phyloP scores from a whole-genome alignment of 1,140 invertebrate genomes.

The Pseudomyrmex concolor region DNA sequence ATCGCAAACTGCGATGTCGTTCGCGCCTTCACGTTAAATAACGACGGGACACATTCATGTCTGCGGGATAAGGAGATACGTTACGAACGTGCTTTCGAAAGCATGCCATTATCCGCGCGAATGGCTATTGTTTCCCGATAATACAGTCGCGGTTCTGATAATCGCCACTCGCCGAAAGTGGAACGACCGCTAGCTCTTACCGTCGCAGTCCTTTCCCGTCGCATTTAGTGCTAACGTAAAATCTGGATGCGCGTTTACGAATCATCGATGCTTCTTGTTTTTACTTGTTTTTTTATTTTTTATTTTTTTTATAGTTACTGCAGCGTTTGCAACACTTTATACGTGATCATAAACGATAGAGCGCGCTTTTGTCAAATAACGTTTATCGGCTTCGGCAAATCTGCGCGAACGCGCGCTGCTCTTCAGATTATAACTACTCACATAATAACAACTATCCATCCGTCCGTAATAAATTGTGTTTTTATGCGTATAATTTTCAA shows the following conservation, averaged over 20 bases:
- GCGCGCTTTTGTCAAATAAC: constrained; percentile 46
- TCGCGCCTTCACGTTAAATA: constrained; percentile 17
- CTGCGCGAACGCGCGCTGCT: too few relatives aligned
- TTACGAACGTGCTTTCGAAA: constrained; percentile 21
- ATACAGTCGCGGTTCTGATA: constrained; percentile 36
- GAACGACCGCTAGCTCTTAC: constrained; percentile 28
- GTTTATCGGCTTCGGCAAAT: constrained; percentile 13
- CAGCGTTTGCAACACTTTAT: constrained; percentile 53
- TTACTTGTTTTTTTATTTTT: background rate
- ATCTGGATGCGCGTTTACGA: constrained; percentile 39
- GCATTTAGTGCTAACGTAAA: constrained; percentile 8
- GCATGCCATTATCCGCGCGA: constrained; percentile 2
- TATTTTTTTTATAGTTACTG: constrained; percentile 18
- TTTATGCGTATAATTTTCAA: background rate
- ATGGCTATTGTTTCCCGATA: constrained; percentile 61
- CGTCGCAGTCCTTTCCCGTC: constrained; percentile 10
- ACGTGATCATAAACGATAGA: constrained; percentile 52
- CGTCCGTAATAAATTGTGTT: background rate
- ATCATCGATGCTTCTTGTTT: constrained; percentile 45
- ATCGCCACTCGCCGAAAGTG: constrained; percentile 48
- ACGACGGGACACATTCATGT: background rate
- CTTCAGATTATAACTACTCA: background rate
- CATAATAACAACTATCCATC: background rate
- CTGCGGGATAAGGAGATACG: background rate
- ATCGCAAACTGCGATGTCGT: constrained; percentile 11